These are phyloP conservation scores for Monopterus albus DNA, from an alignment of 2,113 vertebrate species.

Conservation along the genomic window DNA sequence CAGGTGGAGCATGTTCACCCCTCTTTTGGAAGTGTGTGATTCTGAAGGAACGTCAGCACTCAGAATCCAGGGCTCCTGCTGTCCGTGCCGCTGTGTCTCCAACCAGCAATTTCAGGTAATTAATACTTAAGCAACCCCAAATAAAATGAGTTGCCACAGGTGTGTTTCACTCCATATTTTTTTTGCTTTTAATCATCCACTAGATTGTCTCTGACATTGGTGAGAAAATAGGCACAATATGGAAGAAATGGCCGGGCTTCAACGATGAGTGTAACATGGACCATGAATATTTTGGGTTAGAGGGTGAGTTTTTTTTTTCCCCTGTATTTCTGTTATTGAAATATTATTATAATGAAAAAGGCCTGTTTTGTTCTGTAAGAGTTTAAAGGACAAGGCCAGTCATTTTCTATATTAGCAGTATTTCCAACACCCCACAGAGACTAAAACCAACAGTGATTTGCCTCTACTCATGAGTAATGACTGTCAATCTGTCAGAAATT, in stretches of 20 bases:
- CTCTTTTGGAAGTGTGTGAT: conserved; percentile 64
- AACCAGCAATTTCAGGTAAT: conserved; percentile 82
- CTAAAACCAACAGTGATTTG: too few relatives aligned
- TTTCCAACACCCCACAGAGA: too few relatives aligned
- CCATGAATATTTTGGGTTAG: conserved; percentile 85
- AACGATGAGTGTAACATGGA: conserved; percentile 83
- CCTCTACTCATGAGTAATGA: too few relatives aligned
- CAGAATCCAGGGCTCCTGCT: conserved; percentile 79
- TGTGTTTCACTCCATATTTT: neutral
- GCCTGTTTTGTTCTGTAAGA: too few relatives aligned
- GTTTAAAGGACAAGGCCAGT: too few relatives aligned
- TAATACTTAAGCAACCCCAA: conserved; percentile 23
- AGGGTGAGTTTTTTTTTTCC: conserved; percentile 71
- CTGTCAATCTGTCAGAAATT: too few relatives aligned
- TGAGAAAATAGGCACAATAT: conserved; percentile 73
- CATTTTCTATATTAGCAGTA: too few relatives aligned
- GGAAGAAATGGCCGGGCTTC: conserved; percentile 85
- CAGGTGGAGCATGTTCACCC: conserved; percentile 84
- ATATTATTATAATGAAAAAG: too few relatives aligned
- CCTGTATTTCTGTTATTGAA: neutral
- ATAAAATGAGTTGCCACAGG: neutral
- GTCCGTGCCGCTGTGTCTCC: conserved; percentile 78
- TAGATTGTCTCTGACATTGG: conserved; percentile 76
- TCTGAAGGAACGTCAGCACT: conserved; percentile 29
- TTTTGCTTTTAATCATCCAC: neutral